phyloP scores from a whole-genome alignment of 2,113 vertebrate genomes.

The Potamarius usumacintae region DNA sequence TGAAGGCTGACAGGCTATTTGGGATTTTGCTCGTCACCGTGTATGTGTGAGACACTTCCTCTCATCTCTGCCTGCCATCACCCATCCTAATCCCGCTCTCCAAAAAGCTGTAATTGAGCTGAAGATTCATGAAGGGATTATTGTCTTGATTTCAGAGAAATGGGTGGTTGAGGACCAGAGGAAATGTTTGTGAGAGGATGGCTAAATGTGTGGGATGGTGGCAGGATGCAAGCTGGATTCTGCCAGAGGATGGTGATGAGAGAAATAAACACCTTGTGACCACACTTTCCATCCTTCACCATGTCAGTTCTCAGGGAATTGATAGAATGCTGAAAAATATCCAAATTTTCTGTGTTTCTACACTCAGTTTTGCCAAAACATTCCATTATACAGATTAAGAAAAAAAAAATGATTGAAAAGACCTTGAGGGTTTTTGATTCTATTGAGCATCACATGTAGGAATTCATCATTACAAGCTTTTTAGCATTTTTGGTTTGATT shows the following conservation, averaged over 20 bases:
- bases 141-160: conserved; percentile 66
- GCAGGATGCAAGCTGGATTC: neutral
- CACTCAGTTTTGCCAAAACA: neutral
- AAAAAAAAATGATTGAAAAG: neutral
- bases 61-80: conserved; percentile 59
- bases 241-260: neutral
- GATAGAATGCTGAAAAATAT: neutral
- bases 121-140: conserved; percentile 73
- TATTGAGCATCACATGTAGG: neutral
- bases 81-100: conserved; percentile 71
- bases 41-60: conserved; percentile 54
- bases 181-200: conserved; percentile 61
- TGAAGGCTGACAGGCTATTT: conserved; percentile 77
- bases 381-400: neutral
- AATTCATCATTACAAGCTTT: conserved; percentile 18
- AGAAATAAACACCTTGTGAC: neutral
- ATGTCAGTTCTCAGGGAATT: neutral
- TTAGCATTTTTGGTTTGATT: conserved; percentile 30
- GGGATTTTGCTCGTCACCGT: conserved; percentile 70
- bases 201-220: conserved; percentile 29
- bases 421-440: conserved; percentile 1
- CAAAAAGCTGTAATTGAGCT: conserved; percentile 76
- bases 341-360: neutral
- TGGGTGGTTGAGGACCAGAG: conserved; percentile 27
- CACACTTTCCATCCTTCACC: neutral